These are phyloP conservation scores for Aurelia aurita complex sp. Pacific DNA, from an alignment of 30 jellyfish, hydroid and myxozoan genomes.

Conservation along the genomic window DNA sequence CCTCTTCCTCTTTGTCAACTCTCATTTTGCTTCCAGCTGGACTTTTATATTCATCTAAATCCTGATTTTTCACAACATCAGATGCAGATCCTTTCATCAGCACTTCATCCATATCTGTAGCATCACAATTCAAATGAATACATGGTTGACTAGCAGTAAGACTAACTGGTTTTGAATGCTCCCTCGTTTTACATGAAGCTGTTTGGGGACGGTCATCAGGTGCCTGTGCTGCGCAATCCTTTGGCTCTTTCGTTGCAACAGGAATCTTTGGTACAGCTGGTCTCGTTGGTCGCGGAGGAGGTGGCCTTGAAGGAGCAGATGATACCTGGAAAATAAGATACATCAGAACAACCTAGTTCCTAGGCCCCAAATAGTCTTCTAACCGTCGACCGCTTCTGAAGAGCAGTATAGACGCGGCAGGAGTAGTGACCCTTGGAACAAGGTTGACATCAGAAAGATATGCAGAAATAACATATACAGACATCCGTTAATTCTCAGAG, in stretches of 20 bases:
- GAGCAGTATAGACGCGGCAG: too few relatives aligned
- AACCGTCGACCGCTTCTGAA: too few relatives aligned
- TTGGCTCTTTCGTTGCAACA: conserved; percentile 7
- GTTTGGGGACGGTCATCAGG: conserved; percentile 5
- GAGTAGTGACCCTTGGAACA: too few relatives aligned
- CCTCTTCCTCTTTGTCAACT: conserved; percentile 17
- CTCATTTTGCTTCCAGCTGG: conserved; percentile 60
- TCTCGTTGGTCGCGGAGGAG: conserved; percentile 58
- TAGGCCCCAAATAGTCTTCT: too few relatives aligned
- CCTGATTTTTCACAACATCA: conserved; percentile 87
- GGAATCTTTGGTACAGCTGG: conserved; percentile 29
- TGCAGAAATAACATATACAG: too few relatives aligned
- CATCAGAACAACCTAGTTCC: too few relatives aligned
- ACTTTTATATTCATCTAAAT: conserved; percentile 78
- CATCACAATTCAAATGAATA: conserved; percentile 71
- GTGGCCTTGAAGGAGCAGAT: conserved; percentile 60
- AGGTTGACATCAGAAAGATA: too few relatives aligned
- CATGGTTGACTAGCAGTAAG: conserved; percentile 64
- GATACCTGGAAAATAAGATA: background rate
- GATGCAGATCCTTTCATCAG: conserved; percentile 84
- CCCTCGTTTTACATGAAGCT: conserved; percentile 1
- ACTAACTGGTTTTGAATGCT: background rate
- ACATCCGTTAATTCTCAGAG: too few relatives aligned
- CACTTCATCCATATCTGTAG: conserved; percentile 84
- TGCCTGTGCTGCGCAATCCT: conserved; percentile 6